These are phyloP conservation scores for Lycaena phlaeas DNA, from an alignment of 2,888 invertebrate species.

Conservation along the genomic window DNA sequence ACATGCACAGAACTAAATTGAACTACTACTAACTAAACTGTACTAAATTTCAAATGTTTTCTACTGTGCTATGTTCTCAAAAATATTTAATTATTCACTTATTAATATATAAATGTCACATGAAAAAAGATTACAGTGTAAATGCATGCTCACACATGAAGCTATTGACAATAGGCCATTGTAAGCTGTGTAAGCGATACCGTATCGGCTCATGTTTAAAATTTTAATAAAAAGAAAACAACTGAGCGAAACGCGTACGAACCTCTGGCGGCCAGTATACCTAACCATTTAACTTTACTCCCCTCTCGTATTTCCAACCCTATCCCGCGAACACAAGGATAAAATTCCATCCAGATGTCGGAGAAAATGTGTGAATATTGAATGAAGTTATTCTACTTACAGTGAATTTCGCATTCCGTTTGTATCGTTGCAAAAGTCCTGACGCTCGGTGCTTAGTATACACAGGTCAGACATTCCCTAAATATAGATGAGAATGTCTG, in stretches of 20 bases:
- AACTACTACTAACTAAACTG: too few species aligned
- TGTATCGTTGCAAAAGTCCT: conserved; percentile 22
- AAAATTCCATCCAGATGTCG: background rate
- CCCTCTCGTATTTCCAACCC: conserved; percentile 12
- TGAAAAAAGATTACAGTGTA: too few species aligned
- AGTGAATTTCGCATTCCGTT: conserved; percentile 24
- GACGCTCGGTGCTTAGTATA: conserved; percentile 16
- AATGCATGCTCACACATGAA: background rate
- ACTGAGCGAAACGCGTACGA: conserved; percentile 10
- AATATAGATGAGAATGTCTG: conserved; percentile 10
- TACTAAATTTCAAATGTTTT: too few species aligned
- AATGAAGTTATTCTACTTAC: conserved; percentile 23
- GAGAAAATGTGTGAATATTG: conserved; percentile 24
- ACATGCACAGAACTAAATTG: too few species aligned
- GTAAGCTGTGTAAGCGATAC: conserved; percentile 12
- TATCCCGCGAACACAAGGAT: conserved; percentile 11
- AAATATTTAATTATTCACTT: too few species aligned
- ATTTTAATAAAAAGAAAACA: conserved; percentile 22
- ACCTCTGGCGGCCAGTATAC: conserved; percentile 15
- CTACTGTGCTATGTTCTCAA: too few species aligned
- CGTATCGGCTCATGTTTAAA: conserved; percentile 18
- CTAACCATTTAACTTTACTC: conserved; percentile 17
- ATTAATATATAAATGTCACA: too few species aligned
- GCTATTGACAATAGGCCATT: conserved; percentile 17
- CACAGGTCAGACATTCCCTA: conserved; percentile 10